Evolutionary conservation across 1,140 invertebrate species (phyloP).

Genomic region (Penaeus japonicus): DNA sequence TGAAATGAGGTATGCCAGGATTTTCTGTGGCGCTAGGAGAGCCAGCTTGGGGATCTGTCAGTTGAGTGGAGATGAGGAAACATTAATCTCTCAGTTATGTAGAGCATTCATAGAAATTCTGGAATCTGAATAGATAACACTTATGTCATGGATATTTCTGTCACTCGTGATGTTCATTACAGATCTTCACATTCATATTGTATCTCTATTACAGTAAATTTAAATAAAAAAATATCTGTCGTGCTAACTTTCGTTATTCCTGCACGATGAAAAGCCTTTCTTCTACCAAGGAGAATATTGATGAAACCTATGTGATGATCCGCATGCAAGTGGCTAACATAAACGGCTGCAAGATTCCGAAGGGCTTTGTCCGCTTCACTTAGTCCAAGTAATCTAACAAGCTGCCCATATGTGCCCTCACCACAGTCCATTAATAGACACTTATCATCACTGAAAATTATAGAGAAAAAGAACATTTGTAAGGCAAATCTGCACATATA

Average conservation of each 20-base stretch:
- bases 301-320: constrained; percentile 91
- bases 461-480: constrained; percentile 53
- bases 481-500: neutral
- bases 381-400: constrained; percentile 82
- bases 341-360: constrained; percentile 76
- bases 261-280: constrained; percentile 60
- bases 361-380: constrained; percentile 72
- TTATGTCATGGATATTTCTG: too few species aligned
- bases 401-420: constrained; percentile 88
- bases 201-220: too few species aligned
- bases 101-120: too few species aligned
- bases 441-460: constrained; percentile 70
- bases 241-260: constrained; percentile 58
- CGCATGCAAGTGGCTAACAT: constrained; percentile 92
- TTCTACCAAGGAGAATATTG: constrained; percentile 74
- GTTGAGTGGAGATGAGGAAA: neutral
- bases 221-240: constrained; percentile 62
- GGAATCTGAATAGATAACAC: too few species aligned
- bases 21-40: constrained; percentile 80
- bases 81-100: too few species aligned
- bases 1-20: constrained; percentile 76
- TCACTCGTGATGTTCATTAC: too few species aligned
- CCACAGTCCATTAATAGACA: constrained; percentile 92
- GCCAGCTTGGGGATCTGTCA: constrained; percentile 61
- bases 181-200: too few species aligned